Evolutionary conservation across 1,140 invertebrate species (phyloP).

Genomic region (Araneus ventricosus): DNA sequence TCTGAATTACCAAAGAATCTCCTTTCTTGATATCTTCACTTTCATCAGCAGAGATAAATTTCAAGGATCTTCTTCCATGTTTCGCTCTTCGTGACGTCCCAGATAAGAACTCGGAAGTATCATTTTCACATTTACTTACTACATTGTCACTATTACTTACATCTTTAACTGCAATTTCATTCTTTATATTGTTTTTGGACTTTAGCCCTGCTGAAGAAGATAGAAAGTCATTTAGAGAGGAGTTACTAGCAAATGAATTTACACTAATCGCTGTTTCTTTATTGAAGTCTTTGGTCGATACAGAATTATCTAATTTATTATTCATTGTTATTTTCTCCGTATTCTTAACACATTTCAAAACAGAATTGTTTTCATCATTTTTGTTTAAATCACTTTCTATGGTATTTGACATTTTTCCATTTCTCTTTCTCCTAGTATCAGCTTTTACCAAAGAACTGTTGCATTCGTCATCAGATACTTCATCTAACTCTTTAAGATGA

Average conservation of each 20-base stretch:
- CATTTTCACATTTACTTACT: not conserved
- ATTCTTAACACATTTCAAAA: not conserved
- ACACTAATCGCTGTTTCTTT: not conserved
- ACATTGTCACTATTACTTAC: not conserved
- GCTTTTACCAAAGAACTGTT: not conserved
- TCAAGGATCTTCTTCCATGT: not conserved
- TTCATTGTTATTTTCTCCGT: not conserved
- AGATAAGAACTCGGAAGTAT: not conserved
- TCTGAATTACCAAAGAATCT: not conserved
- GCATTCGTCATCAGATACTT: not conserved
- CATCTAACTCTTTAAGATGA: not conserved
- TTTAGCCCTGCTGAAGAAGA: not conserved
- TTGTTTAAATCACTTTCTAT: not conserved
- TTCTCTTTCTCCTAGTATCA: not conserved
- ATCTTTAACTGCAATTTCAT: not conserved
- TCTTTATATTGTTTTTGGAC: not conserved
- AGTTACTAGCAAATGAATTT: not conserved
- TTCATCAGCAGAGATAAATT: not conserved
- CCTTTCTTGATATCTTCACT: not conserved
- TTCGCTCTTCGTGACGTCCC: not conserved
- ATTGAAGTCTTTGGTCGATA: not conserved
- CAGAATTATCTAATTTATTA: not conserved
- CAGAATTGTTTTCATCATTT: not conserved
- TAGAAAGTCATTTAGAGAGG: not conserved
- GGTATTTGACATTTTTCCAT: not conserved